Percentiles rank a stretch among this genome's conserved stretches.
These are phyloP conservation scores for Drosophila prostipennis DNA, from an alignment of 2,888 invertebrate genomes.

Conservation along the genomic window DNA sequence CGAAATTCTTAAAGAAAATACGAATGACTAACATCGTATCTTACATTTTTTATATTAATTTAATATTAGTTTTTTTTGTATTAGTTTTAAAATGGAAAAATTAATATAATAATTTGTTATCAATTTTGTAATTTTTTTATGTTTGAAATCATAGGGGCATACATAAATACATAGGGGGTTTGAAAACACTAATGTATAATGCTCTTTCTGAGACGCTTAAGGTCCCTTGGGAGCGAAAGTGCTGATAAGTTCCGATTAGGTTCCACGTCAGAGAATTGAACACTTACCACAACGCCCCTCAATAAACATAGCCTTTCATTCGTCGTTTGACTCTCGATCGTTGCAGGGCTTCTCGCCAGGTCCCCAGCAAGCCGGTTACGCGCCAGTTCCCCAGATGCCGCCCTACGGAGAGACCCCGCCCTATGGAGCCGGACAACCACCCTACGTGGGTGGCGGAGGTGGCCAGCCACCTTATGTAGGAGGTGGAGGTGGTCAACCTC, in stretches of 20 bases:
- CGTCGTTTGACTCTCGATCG: not conserved
- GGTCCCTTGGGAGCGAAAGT: not conserved
- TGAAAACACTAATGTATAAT: no score
- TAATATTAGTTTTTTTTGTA: no score
- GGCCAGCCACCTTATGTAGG: slow-evolving; percentile 41
- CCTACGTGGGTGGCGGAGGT: slow-evolving; percentile 37
- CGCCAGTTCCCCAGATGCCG: slow-evolving; percentile 83
- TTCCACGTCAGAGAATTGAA: not conserved
- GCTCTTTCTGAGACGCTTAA: no score
- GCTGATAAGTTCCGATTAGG: slow-evolving; percentile 4
- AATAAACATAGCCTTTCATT: not conserved
- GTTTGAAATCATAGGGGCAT: no score
- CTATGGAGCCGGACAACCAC: slow-evolving; percentile 48
- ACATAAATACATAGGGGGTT: no score
- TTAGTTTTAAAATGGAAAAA: no score
- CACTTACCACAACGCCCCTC: slow-evolving; percentile 7
- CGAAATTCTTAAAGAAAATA: no score
- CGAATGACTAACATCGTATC: no score
- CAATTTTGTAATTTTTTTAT: no score
- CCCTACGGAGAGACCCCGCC: slow-evolving; percentile 69
- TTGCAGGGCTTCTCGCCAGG: slow-evolving; percentile 77
- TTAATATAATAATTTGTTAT: no score
- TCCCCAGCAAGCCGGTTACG: slow-evolving; percentile 74
- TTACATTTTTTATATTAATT: no score
- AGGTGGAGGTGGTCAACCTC: slow-evolving; percentile 39